phyloP scores from a whole-genome alignment of 2,113 vertebrate species.

The Ptyas mucosa region DNA sequence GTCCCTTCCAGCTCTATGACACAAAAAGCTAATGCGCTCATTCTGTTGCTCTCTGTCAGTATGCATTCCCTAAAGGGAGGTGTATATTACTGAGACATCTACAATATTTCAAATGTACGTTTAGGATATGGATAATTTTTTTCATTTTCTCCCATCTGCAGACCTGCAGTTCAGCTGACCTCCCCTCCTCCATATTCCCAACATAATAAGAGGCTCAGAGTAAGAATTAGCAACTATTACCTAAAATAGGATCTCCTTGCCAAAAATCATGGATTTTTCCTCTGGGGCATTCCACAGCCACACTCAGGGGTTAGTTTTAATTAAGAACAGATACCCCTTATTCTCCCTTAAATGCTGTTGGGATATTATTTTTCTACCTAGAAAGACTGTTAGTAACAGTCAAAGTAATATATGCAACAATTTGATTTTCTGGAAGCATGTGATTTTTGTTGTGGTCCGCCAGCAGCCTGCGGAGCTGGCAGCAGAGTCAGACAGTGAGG shows the following conservation, averaged over 20 bases:
- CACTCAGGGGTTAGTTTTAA: background rate
- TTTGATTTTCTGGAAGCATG: background rate
- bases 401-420: background rate
- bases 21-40: background rate
- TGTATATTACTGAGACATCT: background rate
- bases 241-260: background rate
- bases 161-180: background rate
- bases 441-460: background rate
- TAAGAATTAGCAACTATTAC: background rate
- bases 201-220: background rate
- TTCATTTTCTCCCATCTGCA: slow-evolving; percentile 9
- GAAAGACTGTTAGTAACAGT: background rate
- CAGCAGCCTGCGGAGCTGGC: no score
- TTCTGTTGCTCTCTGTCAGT: background rate
- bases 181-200: background rate
- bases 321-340: background rate
- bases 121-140: background rate
- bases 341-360: background rate
- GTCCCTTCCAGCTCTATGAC: background rate
- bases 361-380: background rate
- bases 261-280: background rate
- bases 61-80: background rate
- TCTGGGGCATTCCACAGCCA: background rate
- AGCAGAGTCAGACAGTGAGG: no score
- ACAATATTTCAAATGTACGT: background rate